Evolutionary conservation across 1,140 invertebrate genomes (phyloP).

Genomic region (Bombus breviceps): DNA sequence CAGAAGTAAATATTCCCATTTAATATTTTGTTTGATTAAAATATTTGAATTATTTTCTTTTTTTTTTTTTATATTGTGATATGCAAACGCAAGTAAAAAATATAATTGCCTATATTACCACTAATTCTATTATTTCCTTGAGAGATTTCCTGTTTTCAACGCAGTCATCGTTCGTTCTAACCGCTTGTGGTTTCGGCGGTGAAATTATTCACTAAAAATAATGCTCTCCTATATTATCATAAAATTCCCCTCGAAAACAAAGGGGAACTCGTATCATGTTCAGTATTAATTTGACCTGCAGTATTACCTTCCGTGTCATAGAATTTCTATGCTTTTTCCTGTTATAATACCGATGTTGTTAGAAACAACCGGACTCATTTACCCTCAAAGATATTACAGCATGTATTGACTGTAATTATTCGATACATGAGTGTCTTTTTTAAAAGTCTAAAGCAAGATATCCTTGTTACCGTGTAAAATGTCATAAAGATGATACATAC

Average conservation of each 20-base stretch:
- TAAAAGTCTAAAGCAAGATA: not conserved
- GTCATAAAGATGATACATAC: not conserved
- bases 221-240: not conserved
- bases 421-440: not conserved
- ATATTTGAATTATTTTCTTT: not conserved
- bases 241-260: not conserved
- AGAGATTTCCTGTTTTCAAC: slow-evolving; percentile 12
- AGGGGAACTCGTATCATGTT: not conserved
- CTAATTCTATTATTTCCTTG: not conserved
- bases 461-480: not conserved
- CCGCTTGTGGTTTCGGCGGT: slow-evolving; percentile 32
- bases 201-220: slow-evolving; percentile 18
- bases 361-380: slow-evolving; percentile 28
- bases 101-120: not conserved
- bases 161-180: slow-evolving; percentile 8
- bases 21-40: too few relatives aligned
- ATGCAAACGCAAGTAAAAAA: not conserved
- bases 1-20: not conserved
- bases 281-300: not conserved
- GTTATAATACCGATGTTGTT: not conserved
- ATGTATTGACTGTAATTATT: not conserved
- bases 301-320: not conserved
- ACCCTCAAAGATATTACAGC: not conserved
- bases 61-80: not conserved
- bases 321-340: slow-evolving; percentile 15